These are phyloP conservation scores for Holothuria glaberrima DNA, from an alignment of 35 echinoderm and acorn worm genomes.

Conservation along the genomic window DNA sequence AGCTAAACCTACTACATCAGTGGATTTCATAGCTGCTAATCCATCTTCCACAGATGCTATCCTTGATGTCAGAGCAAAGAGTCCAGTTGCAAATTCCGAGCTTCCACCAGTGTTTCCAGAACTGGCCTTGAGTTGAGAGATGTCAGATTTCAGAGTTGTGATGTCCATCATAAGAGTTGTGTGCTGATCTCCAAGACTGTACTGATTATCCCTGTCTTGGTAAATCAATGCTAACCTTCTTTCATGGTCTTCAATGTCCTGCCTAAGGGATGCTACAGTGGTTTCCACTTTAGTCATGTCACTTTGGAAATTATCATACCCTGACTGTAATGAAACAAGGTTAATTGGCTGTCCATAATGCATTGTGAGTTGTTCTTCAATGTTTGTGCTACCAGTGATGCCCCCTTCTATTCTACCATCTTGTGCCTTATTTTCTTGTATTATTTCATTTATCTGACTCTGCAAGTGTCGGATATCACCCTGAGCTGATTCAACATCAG, in stretches of 20 bases:
- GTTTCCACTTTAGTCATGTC: constrained; percentile 44
- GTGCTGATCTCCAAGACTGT: constrained; percentile 10
- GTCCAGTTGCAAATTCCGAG: not conserved
- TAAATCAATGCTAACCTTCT: constrained; percentile 38
- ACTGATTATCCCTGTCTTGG: constrained; percentile 14
- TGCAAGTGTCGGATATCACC: not conserved
- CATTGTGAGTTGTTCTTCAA: constrained; percentile 58
- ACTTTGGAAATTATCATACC: constrained; percentile 54
- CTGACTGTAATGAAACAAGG: constrained; percentile 67
- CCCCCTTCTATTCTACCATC: not conserved
- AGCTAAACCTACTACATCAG: not conserved
- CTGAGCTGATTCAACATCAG: constrained; percentile 2
- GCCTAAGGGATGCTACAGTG: not conserved
- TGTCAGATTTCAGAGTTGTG: constrained; percentile 39
- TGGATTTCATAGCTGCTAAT: not conserved
- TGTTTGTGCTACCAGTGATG: not conserved
- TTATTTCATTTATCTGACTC: not conserved
- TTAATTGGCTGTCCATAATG: constrained; percentile 15
- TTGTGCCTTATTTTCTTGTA: constrained; percentile 13
- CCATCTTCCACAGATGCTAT: not conserved
- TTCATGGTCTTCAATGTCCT: constrained; percentile 10
- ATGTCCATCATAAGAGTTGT: constrained; percentile 34
- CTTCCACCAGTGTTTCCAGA: not conserved
- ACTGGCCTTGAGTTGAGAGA: no score
- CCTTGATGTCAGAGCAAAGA: not conserved